These are phyloP conservation scores for Anolis carolinensis DNA, from an alignment of 2,113 vertebrate genomes.

Conservation along the genomic window DNA sequence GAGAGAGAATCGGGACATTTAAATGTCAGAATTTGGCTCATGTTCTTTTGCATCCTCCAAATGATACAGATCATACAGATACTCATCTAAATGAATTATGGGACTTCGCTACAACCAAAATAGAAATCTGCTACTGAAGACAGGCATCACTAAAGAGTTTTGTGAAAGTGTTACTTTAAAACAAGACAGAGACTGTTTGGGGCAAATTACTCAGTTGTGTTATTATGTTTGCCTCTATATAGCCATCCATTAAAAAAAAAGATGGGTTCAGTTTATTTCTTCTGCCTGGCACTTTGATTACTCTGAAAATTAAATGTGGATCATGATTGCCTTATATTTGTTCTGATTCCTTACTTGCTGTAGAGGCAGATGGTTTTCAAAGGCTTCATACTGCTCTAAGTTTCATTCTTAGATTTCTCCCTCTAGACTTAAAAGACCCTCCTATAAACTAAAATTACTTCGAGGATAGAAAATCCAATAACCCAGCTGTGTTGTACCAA, in stretches of 20 bases:
- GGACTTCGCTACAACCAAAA: constrained; percentile 41
- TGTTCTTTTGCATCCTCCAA: constrained; percentile 39
- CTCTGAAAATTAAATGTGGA: neutral
- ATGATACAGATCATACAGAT: constrained; percentile 50
- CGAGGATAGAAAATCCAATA: neutral
- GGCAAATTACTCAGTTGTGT: constrained; percentile 58
- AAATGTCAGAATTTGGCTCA: constrained; percentile 45
- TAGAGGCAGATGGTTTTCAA: neutral
- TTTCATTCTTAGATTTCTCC: neutral
- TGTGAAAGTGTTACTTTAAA: constrained; percentile 53
- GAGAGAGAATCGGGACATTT: constrained; percentile 9
- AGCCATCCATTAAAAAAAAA: constrained; percentile 45
- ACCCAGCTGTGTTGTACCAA: neutral
- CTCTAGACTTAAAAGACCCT: neutral
- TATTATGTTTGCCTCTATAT: constrained; percentile 43
- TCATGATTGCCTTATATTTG: neutral
- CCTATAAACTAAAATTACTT: neutral
- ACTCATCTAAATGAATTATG: constrained; percentile 61
- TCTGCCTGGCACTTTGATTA: neutral
- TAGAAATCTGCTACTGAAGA: constrained; percentile 57
- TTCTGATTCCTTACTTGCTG: neutral
- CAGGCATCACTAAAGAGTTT: constrained; percentile 53
- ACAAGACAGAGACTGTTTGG: constrained; percentile 37
- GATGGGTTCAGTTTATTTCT: constrained; percentile 37
- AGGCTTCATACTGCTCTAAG: neutral